These are phyloP conservation scores for Potamilus streckersoni DNA, from an alignment of 1,140 invertebrate genomes.

Conservation along the genomic window DNA sequence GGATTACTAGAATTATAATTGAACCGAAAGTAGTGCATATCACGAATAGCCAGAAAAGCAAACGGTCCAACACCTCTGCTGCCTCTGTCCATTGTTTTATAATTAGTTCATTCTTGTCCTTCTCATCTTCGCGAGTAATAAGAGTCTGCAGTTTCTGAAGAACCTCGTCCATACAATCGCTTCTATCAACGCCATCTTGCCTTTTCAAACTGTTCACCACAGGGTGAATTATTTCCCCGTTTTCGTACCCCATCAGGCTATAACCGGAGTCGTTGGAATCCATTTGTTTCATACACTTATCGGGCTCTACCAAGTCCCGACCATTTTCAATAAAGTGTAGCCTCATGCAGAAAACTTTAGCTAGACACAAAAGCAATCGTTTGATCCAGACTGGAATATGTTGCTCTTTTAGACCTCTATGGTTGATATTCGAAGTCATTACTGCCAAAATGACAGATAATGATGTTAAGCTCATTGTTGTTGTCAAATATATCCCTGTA, in stretches of 20 bases:
- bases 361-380: slow-evolving; percentile 22
- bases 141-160: slow-evolving; percentile 39
- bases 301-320: background rate
- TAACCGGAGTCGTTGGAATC: slow-evolving; percentile 51
- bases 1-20: slow-evolving; percentile 96
- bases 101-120: slow-evolving; percentile 30
- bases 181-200: slow-evolving; percentile 1
- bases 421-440: slow-evolving; percentile 57
- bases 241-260: slow-evolving; percentile 49
- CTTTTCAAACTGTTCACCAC: background rate
- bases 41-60: slow-evolving; percentile 98
- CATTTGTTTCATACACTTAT: slow-evolving; percentile 10
- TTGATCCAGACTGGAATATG: slow-evolving; percentile 46
- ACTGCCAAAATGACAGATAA: slow-evolving; percentile 66
- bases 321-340: slow-evolving; percentile 34
- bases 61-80: slow-evolving; percentile 97
- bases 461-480: slow-evolving; percentile 66
- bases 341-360: slow-evolving; percentile 39
- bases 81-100: slow-evolving; percentile 93
- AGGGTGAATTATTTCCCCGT: slow-evolving; percentile 21
- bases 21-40: slow-evolving; percentile 92
- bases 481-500: slow-evolving; percentile 66
- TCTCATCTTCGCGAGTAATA: slow-evolving; percentile 41
- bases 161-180: slow-evolving; percentile 21
- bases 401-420: slow-evolving; percentile 39